Evolutionary conservation across 2,113 vertebrate species (phyloP).

Genomic region (Coturnix japonica): DNA sequence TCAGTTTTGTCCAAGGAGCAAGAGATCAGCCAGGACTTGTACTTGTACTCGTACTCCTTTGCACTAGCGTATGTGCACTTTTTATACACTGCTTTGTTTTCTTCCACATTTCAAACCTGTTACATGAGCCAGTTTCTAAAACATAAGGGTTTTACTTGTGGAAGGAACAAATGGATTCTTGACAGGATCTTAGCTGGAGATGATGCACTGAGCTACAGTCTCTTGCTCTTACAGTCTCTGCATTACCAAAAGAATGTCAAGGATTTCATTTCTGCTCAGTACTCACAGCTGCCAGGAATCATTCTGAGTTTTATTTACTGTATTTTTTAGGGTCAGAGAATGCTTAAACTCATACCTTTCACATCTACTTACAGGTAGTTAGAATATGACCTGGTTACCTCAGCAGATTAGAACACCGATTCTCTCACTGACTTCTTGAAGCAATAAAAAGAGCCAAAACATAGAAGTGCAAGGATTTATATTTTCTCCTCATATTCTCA

Average conservation of each 20-base stretch:
- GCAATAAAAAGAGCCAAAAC: neutral
- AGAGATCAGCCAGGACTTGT: constrained; percentile 62
- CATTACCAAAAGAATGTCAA: neutral
- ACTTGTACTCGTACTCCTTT: neutral
- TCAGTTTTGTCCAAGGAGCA: constrained; percentile 75
- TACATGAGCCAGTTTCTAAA: constrained; percentile 1
- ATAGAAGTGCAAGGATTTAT: neutral
- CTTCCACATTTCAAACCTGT: neutral
- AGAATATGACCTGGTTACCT: neutral
- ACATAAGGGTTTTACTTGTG: neutral
- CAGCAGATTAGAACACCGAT: neutral
- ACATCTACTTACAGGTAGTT: neutral
- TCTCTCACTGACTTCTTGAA: neutral
- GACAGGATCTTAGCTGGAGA: neutral
- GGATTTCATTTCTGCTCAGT: neutral
- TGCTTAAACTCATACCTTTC: neutral
- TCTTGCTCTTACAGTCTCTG: neutral
- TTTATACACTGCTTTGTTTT: neutral
- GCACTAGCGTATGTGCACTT: neutral
- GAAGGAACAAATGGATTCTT: neutral
- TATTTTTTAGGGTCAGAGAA: neutral
- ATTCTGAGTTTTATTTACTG: neutral
- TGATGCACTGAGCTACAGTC: fast-evolving
- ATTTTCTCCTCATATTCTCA: neutral
- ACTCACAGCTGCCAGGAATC: neutral